Percentiles rank a stretch among this genome's conserved stretches.
These are phyloP conservation scores for Parascotia fuliginaria DNA, from an alignment of 2,888 invertebrate genomes.

Conservation along the genomic window DNA sequence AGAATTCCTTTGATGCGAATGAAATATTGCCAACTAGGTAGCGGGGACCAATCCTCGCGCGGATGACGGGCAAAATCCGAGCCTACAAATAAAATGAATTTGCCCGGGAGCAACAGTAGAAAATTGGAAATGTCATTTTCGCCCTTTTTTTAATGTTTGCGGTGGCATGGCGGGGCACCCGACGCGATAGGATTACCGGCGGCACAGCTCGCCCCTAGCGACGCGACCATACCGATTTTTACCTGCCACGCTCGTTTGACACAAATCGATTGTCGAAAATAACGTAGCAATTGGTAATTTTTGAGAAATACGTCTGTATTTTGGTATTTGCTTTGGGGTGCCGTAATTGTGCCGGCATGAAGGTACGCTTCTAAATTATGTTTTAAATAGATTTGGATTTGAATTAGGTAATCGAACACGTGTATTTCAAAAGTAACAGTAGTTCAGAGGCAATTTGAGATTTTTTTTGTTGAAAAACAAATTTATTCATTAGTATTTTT, in stretches of 20 bases:
- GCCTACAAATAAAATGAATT: slow-evolving; percentile 83
- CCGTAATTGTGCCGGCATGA: not conserved
- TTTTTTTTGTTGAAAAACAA: too few species aligned
- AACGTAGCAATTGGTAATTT: slow-evolving; percentile 68
- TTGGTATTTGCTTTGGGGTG: slow-evolving; percentile 6
- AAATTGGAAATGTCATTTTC: slow-evolving; percentile 87
- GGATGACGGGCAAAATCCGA: slow-evolving; percentile 76
- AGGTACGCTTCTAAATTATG: not conserved
- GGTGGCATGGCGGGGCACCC: slow-evolving; percentile 61
- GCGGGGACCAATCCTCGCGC: slow-evolving; percentile 58
- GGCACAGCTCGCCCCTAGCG: slow-evolving; percentile 59
- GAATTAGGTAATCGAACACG: not conserved
- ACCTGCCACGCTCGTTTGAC: slow-evolving; percentile 69
- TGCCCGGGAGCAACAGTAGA: slow-evolving; percentile 82
- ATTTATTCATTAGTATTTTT: too few species aligned
- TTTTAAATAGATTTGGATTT: not conserved
- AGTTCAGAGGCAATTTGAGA: not conserved
- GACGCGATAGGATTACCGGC: slow-evolving; percentile 72
- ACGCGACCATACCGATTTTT: slow-evolving; percentile 56
- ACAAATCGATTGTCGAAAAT: slow-evolving; percentile 69
- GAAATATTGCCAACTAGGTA: slow-evolving; percentile 76
- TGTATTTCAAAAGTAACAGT: not conserved
- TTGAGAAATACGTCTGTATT: slow-evolving; percentile 47
- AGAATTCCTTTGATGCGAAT: slow-evolving; percentile 79
- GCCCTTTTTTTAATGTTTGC: slow-evolving; percentile 85